phyloP scores from a whole-genome alignment of 2,113 vertebrate species.

The Hirundichthys speculiger region DNA sequence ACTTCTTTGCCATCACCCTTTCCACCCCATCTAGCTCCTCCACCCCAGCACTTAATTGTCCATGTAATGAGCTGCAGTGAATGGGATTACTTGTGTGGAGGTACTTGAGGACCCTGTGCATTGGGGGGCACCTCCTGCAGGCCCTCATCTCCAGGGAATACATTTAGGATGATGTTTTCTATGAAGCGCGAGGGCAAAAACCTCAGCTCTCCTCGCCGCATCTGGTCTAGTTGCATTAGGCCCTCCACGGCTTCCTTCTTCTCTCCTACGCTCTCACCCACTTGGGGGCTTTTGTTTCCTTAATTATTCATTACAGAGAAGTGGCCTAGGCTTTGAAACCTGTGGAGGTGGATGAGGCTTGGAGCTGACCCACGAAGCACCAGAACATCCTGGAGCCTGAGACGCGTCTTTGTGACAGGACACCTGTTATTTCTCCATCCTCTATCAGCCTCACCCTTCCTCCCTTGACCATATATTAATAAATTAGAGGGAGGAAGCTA shows the following conservation, averaged over 20 bases:
- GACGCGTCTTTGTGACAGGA: conserved; percentile 76
- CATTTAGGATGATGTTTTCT: conserved; percentile 80
- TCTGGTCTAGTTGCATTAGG: conserved; percentile 77
- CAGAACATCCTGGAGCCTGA: conserved; percentile 73
- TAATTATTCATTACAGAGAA: conserved; percentile 80
- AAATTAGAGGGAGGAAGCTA: conserved; percentile 35
- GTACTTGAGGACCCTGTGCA: conserved; percentile 80
- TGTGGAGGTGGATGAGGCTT: conserved; percentile 79
- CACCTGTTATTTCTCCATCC: conserved; percentile 79
- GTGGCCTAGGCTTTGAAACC: conserved; percentile 80
- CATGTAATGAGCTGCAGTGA: conserved; percentile 85
- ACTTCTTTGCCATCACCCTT: conserved; percentile 53
- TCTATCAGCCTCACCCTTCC: conserved; percentile 40
- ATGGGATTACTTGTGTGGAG: conserved; percentile 84
- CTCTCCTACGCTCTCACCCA: conserved; percentile 54
- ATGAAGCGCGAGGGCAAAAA: conserved; percentile 72
- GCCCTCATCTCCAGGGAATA: conserved; percentile 81
- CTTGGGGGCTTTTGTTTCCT: conserved; percentile 72
- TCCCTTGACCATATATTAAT: conserved; percentile 31
- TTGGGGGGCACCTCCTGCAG: conserved; percentile 82
- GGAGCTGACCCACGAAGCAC: conserved; percentile 71
- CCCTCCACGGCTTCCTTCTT: conserved; percentile 50
- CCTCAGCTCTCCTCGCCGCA: conserved; percentile 73
- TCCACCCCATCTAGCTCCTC: conserved; percentile 52
- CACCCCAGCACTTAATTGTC: conserved; percentile 88